A percentile compares a stretch with the other conserved stretches of the same genome.
Evolutionary conservation across 2,888 invertebrate species (phyloP).

Genomic region (Malthinus flaveolus): DNA sequence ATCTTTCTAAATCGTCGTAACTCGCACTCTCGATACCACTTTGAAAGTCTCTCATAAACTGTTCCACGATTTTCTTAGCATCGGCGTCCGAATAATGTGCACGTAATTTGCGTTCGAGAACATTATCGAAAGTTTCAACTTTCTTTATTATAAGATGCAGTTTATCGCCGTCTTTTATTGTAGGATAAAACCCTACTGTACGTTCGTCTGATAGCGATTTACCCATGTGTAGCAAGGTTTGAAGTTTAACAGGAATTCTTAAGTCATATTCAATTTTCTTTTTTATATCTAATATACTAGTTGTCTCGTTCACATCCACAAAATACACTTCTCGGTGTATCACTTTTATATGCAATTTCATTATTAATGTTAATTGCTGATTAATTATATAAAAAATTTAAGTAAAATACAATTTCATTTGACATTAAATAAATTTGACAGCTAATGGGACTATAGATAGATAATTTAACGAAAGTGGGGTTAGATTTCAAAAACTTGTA

Average conservation of each 20-base stretch:
- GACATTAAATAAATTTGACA: too few species aligned
- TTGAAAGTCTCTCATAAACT: constrained; percentile 59
- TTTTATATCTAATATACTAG: constrained; percentile 71
- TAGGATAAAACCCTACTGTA: constrained; percentile 68
- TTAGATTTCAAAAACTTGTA: too few species aligned
- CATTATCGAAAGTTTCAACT: constrained; percentile 64
- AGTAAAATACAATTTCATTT: too few species aligned
- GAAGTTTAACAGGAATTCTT: constrained; percentile 69
- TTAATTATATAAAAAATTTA: too few species aligned
- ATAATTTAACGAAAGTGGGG: too few species aligned
- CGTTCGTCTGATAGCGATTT: constrained; percentile 74
- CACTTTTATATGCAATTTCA: constrained; percentile 76
- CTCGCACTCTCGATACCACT: constrained; percentile 50
- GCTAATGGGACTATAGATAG: too few species aligned
- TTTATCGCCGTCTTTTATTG: constrained; percentile 75
- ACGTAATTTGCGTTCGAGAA: constrained; percentile 62
- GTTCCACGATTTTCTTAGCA: constrained; percentile 63
- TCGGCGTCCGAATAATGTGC: constrained; percentile 67
- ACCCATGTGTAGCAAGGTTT: constrained; percentile 72
- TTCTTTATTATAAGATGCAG: constrained; percentile 73
- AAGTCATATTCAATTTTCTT: constrained; percentile 65
- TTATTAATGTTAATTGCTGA: constrained; percentile 40
- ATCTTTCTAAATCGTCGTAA: constrained; percentile 53
- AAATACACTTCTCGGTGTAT: constrained; percentile 72
- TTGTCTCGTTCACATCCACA: constrained; percentile 64